These are phyloP conservation scores for Vanacampus margaritifer DNA, from an alignment of 2,113 vertebrate genomes.

Conservation along the genomic window DNA sequence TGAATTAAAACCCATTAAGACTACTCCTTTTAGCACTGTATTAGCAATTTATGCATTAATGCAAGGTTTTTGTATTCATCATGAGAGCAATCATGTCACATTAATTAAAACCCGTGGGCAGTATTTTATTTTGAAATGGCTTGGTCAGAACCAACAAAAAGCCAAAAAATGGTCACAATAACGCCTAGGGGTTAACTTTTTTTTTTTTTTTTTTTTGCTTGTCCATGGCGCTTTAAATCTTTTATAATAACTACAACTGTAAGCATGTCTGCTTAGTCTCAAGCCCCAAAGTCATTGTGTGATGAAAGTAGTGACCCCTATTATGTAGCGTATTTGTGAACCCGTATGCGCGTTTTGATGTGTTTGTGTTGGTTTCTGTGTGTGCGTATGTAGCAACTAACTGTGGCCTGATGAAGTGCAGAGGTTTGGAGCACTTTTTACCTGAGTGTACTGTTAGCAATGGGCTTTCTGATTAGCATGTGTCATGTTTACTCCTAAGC, in stretches of 20 bases:
- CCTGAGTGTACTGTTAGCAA: constrained; percentile 37
- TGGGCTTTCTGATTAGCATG: constrained; percentile 40
- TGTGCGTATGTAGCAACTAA: constrained; percentile 12
- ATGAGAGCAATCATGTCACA: no score
- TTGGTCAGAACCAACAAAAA: no score
- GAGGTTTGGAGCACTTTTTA: constrained; percentile 15
- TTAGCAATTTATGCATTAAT: no score
- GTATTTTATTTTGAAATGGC: no score
- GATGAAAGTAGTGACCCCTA: not conserved
- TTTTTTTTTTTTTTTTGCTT: not conserved
- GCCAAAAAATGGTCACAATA: no score
- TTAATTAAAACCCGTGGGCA: no score
- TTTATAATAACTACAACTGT: constrained; percentile 4
- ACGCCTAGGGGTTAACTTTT: no score
- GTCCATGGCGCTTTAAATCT: not conserved
- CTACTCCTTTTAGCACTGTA: no score
- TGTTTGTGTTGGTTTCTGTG: constrained; percentile 11
- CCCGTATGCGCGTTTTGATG: constrained; percentile 13
- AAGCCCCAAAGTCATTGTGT: not conserved
- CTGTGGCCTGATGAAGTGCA: constrained; percentile 40
- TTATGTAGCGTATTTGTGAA: not conserved
- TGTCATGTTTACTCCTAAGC: constrained; percentile 14
- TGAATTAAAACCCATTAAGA: no score
- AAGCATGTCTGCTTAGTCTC: constrained; percentile 21
- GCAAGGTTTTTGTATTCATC: no score